Base-by-base conservation (phyloP, 30 jellyfish, hydroid and myxozoan species). In the Mastigias papua region DNA sequence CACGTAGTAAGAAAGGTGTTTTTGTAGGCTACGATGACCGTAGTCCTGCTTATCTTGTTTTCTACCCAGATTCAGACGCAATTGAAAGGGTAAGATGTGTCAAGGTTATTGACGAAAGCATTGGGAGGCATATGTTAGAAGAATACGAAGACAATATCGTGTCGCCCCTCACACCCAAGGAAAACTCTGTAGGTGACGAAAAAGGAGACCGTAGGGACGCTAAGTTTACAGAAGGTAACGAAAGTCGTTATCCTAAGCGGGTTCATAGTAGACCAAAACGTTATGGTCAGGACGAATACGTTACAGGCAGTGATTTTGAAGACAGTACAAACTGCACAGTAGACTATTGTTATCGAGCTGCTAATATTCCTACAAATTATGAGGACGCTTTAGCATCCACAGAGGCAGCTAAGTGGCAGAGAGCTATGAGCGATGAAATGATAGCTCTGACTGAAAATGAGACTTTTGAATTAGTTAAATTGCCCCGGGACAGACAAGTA, bases 41-140 rank as follows among this genome's bases (percentile, higher is more conserved):
- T 74, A 89, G 94, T 63, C 97, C 90, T 7, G 82, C 84, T 9
- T 89, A 89, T 42, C 82, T 54, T 15, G 82, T 78, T n/a, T 89
- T 78, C 77, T 57, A 23, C 89, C 82, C 89, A 29, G 88, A 57
- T 48, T 75, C 34, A 11, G 73, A 70, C 57, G 46, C 78, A 26
- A 72, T 69, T 66, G 73, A 70, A 82, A 80, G 69, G 63, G 73
- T 81, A n/a, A 27, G 78, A 67, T 68, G 87, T 22, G 97, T 87
- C 11, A 87, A 31, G 21, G 76, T 87, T 78, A 76, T 78, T 33
- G 81, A 87, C 34, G 37, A 69, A 26, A 37, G 49, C 54, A 37
- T 37, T 37, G 54, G 21, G 69, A 19, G 1, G 70, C 35, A 27
- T 25, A 48, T 25, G 32, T 27, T 27, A 34, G 25, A 27, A 31